Conservation (phyloP, 2,888 invertebrate genomes). For the Nomada flava region DNA sequence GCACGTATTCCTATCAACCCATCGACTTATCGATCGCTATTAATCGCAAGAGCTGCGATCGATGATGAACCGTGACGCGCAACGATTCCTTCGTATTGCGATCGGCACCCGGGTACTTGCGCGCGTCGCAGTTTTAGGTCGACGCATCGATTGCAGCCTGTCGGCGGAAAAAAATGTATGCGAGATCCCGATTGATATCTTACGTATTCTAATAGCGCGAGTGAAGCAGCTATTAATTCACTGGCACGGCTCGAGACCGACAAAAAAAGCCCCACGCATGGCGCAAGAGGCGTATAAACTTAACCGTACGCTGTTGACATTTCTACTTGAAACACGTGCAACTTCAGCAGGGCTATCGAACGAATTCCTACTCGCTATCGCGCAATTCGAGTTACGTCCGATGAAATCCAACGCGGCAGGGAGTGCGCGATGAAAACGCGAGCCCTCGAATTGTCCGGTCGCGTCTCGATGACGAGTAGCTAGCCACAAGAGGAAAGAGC, state of each 20-base stretch:
- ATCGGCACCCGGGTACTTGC: no score
- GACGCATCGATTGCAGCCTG: background rate
- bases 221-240: background rate
- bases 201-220: background rate
- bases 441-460: no score
- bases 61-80: no score
- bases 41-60: no score
- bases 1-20: background rate
- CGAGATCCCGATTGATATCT: background rate
- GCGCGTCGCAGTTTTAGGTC: no score
- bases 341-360: constrained; percentile 22
- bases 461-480: background rate
- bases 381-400: constrained; percentile 58
- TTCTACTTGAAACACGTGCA: no score
- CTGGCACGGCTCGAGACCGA: background rate
- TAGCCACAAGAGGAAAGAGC: background rate
- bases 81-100: no score
- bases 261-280: background rate
- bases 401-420: constrained; percentile 64
- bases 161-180: background rate
- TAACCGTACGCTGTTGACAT: background rate
- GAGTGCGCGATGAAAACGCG: no score
- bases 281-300: background rate
- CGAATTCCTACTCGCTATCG: constrained; percentile 63
- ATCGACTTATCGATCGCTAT: no score